Conservation (phyloP, 2,797 vertebrate genomes). For the Nannoperca obscura region DNA sequence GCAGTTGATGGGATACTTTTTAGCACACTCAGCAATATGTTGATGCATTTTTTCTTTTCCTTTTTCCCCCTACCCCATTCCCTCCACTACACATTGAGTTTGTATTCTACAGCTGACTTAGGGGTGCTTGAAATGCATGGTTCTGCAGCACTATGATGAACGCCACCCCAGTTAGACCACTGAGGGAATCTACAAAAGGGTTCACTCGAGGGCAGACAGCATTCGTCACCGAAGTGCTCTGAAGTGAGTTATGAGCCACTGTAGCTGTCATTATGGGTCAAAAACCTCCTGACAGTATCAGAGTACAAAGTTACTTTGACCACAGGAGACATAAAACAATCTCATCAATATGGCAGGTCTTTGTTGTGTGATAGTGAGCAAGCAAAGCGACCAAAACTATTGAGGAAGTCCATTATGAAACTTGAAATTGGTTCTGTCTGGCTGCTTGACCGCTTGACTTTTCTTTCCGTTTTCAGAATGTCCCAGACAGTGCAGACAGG, state of each 20-base stretch:
- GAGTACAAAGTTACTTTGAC: slow-evolving; percentile 55
- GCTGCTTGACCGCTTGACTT: slow-evolving; percentile 69
- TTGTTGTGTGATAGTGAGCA: slow-evolving; percentile 53
- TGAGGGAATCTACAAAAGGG: slow-evolving; percentile 50
- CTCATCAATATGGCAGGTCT: slow-evolving; percentile 51
- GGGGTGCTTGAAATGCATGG: slow-evolving; percentile 66
- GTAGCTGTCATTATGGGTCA: slow-evolving; percentile 58
- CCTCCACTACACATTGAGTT: slow-evolving; percentile 57
- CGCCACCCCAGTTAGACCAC: slow-evolving; percentile 44
- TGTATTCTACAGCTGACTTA: slow-evolving; percentile 63
- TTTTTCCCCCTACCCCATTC: not conserved
- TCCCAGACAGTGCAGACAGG: slow-evolving; percentile 45
- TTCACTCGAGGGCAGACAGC: slow-evolving; percentile 54
- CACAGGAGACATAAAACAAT: slow-evolving; percentile 61
- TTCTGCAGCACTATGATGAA: slow-evolving; percentile 53
- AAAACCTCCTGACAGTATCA: slow-evolving; percentile 44
- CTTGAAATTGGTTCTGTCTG: slow-evolving; percentile 70
- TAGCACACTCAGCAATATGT: slow-evolving; percentile 65
- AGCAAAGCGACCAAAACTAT: slow-evolving; percentile 52
- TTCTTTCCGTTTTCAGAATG: slow-evolving; percentile 49
- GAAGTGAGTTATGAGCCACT: slow-evolving; percentile 55
- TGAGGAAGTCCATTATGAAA: slow-evolving; percentile 62
- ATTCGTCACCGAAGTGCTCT: slow-evolving; percentile 55
- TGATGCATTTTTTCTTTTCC: slow-evolving; percentile 48
- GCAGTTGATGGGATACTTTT: slow-evolving; percentile 68